Evolutionary conservation across 2,888 invertebrate genomes (phyloP), one percentile per base, ranked within the genome.

Genomic region (Melanargia galathea): DNA sequence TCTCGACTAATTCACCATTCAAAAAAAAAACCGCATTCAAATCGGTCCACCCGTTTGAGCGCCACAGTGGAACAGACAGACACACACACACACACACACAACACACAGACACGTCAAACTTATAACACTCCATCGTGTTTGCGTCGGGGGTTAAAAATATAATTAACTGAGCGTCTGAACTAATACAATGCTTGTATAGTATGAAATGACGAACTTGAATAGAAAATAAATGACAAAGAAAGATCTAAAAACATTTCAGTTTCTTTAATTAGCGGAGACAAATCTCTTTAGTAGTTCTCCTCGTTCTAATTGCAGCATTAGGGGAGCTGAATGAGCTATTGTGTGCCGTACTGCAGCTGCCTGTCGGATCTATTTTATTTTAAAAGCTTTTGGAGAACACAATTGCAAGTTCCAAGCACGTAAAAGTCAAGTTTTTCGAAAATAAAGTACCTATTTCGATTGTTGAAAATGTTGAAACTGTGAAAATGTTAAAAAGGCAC

Each of bases 221-320:
- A 16, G 48, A 38, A 59, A 49, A 26, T 51, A 59, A 48, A 26
- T 55, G 54, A 54, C 48, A 55, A 63, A 66, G 60, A 45, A 54
- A 63, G 60, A n/a, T 54, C 54, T 69, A 61, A 66, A 66, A 70
- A 71, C 70, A 70, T 82, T 86, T 76, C 84, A 82, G 79, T 80
- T 78, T 71, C 79, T 77, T 86, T 87, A 86, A 86, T 88, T 87
- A 87, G 79, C 71, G 78, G 76, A 79, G 83, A 87, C 84, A 86
- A 89, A 88, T 87, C 86, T 80, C 84, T 84, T 83, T 79, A 79
- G 79, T 80, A 78, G 78, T 82, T 80, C 83, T 82, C 80, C 78
- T 80, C 77, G 75, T 80, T 83, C 83, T 88, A 87, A 88, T 88
- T 87, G 86, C 82, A 83, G 82, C 79, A 86, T 87, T 85, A 86